phyloP scores from a whole-genome alignment of 2,113 vertebrate genomes.

The Lophotis ruficrista region DNA sequence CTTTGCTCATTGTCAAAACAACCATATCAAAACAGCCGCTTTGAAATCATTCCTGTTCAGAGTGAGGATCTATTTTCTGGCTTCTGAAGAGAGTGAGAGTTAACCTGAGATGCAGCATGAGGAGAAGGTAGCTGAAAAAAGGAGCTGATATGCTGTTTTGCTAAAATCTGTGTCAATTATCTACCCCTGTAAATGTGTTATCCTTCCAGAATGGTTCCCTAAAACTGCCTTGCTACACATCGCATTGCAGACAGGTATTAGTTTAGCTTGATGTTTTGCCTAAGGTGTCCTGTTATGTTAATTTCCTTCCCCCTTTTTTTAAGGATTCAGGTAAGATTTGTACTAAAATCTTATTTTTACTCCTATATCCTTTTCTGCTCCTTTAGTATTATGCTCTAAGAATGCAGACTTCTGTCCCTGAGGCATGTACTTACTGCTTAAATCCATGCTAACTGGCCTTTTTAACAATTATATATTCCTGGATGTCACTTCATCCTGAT shows the following conservation, averaged over 20 bases:
- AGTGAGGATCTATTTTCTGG: background rate
- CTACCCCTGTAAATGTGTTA: background rate
- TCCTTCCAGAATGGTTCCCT: background rate
- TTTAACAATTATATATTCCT: background rate
- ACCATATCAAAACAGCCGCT: background rate
- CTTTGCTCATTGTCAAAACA: background rate
- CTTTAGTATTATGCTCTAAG: background rate
- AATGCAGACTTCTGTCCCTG: background rate
- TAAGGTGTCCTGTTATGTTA: background rate
- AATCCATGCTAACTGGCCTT: background rate
- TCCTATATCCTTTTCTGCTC: background rate
- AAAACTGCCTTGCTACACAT: background rate
- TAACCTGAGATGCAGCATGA: background rate
- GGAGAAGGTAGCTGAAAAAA: background rate
- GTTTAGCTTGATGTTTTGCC: background rate
- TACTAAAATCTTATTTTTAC: background rate
- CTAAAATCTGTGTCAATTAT: background rate
- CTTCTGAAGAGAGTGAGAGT: background rate
- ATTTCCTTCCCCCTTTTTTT: background rate
- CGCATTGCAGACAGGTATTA: background rate
- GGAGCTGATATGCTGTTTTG: background rate
- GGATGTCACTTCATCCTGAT: background rate
- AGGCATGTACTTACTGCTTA: background rate
- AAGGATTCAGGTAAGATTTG: background rate
- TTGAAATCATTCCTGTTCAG: background rate